Base-by-base conservation (phyloP, 1,140 invertebrate species). In the Drosophila bocqueti region DNA sequence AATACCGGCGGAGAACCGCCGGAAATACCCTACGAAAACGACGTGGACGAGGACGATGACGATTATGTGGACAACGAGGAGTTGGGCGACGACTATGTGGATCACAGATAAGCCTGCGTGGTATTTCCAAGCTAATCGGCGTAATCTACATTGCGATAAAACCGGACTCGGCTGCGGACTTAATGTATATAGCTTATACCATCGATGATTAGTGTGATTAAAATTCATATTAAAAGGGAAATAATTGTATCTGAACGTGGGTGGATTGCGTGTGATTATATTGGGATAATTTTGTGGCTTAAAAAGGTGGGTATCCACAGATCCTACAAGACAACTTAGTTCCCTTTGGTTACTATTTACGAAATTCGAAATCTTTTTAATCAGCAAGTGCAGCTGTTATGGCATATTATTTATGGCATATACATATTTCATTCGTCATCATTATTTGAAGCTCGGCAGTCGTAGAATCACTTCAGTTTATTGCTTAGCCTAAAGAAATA, bases 51-150 rank as follows among this genome's bases (percentile, higher is more conserved):
- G 36, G 82, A 77, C 6, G 50, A 72, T 36, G 77, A 73, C 15
- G 65, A 80, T 16, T 46, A 31, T 11, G 45, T 38, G n/a, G 36
- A 75, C 24, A 34, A 42, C 29, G 42, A 49, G 43, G 42, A 40
- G 36, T 10, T 52, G 10, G 76, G 77, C 40, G 83, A 87, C 40
- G 83, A 87, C 45, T 87, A 87, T 71, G 74, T 78, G 16, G 81
- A 89, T 68, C 81, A 84, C 38, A 55, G 84, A 55, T 89, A 89
- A 36, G 26, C 36, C 2, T 15, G 21, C 21, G 9, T 13, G 71
- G 38, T 50, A 61, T 36, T 73, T 40, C 31, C 62, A 38, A 11
- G 59, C 18, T 76, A 36, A 76, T 66, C 46, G 24, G 16, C 42
- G 16, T 40, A 52, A 45, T 21, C 40, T 42, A 31, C 3, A 4